These are phyloP conservation scores for Drosophila silvestris DNA, from an alignment of 2,888 invertebrate species.

Conservation along the genomic window DNA sequence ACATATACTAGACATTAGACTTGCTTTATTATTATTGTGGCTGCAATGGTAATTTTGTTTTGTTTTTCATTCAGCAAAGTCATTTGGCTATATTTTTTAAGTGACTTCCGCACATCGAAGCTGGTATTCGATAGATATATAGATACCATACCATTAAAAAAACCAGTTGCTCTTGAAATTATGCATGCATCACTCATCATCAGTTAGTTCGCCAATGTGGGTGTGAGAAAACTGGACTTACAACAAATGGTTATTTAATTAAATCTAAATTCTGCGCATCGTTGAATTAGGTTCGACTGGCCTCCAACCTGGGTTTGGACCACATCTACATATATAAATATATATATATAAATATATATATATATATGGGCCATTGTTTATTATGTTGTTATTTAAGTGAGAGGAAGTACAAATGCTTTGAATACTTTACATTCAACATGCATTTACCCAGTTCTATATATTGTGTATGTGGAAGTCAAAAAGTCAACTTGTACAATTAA, in stretches of 20 bases:
- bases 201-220: constrained; percentile 22
- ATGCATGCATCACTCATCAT: constrained; percentile 40
- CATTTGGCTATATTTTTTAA: constrained; percentile 26
- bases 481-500: constrained; percentile 56
- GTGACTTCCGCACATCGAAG: constrained; percentile 40
- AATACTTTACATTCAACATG: constrained; percentile 12
- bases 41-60: not conserved
- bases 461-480: constrained; percentile 37
- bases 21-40: not conserved
- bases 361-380: not conserved
- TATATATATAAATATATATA: not conserved
- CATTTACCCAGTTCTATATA: constrained; percentile 10
- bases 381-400: constrained; percentile 17
- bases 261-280: constrained; percentile 2
- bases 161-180: constrained; percentile 68
- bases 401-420: constrained; percentile 29
- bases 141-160: constrained; percentile 11
- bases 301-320: constrained; percentile 17
- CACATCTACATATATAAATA: not conserved
- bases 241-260: not conserved
- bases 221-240: constrained; percentile 33
- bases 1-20: too few species aligned
- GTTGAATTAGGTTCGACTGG: constrained; percentile 30
- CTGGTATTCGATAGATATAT: constrained; percentile 1
- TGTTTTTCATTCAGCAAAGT: constrained; percentile 20